A percentile compares a stretch with the other conserved stretches of the same genome.
Conservation (phyloP, 2,888 invertebrate species). For the Capitulum mitella region DNA sequence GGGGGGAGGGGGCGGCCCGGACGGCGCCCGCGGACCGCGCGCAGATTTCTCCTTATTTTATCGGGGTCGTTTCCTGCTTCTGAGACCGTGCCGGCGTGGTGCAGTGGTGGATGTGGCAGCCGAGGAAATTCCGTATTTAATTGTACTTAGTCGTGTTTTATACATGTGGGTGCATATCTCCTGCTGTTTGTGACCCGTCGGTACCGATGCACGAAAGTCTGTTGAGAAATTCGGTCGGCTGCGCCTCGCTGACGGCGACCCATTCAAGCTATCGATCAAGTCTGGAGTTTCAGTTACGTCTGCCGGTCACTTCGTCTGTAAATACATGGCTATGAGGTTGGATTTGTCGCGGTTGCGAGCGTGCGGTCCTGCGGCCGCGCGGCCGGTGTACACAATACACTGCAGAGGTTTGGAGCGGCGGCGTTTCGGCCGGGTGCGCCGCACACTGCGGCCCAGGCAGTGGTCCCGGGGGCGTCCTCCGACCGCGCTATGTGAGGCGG, state of each 20-base stretch:
- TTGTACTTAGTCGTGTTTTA: slow-evolving; percentile 13
- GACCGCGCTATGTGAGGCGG: too few relatives aligned
- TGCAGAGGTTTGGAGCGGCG: neutral
- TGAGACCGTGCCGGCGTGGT: neutral
- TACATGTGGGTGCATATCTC: neutral
- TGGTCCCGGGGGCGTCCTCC: too few relatives aligned
- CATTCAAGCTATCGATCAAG: neutral
- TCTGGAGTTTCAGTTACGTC: neutral
- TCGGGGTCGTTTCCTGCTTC: slow-evolving; percentile 7
- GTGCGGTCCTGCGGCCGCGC: neutral
- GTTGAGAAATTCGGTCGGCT: neutral
- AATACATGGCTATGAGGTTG: slow-evolving; percentile 13
- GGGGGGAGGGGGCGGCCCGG: neutral
- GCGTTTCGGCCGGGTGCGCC: neutral
- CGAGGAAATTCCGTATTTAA: slow-evolving; percentile 1
- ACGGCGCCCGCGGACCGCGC: neutral
- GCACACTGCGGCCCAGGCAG: too few relatives aligned
- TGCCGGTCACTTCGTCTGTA: neutral
- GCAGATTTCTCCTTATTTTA: slow-evolving; percentile 13
- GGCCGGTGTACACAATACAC: neutral
- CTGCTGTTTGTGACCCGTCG: neutral
- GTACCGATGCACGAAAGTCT: neutral
- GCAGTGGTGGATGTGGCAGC: neutral
- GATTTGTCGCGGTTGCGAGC: neutral
- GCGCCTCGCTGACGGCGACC: neutral